These are phyloP conservation scores for Mesaphorura yosii DNA, from an alignment of 1,140 invertebrate species.

Conservation along the genomic window DNA sequence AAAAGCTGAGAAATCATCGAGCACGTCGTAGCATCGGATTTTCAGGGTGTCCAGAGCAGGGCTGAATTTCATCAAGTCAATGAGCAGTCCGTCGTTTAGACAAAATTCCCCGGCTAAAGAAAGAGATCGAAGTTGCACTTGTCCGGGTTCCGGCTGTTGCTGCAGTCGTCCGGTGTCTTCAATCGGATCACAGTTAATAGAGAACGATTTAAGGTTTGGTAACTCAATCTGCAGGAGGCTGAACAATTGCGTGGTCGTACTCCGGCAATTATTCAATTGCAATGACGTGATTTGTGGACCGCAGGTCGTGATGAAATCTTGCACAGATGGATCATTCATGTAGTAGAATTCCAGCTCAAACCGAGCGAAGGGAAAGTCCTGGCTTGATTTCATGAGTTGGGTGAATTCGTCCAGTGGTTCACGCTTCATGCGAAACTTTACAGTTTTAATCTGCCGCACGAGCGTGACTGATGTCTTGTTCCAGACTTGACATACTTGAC, in stretches of 20 bases:
- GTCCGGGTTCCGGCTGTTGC: background rate
- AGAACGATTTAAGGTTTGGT: background rate
- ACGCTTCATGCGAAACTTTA: background rate
- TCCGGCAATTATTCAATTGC: background rate
- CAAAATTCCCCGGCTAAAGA: background rate
- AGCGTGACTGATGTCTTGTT: background rate
- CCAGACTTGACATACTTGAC: background rate
- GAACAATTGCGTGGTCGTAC: background rate
- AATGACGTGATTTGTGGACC: background rate
- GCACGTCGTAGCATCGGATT: background rate
- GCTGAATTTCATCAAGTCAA: background rate
- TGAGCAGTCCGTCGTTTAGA: background rate
- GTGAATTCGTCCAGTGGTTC: background rate
- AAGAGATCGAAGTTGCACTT: background rate
- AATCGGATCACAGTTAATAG: slow-evolving; percentile 1
- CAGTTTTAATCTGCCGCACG: background rate
- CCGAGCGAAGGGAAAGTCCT: background rate
- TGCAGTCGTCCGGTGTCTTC: background rate
- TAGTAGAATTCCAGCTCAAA: slow-evolving; percentile 1
- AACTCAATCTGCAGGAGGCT: background rate
- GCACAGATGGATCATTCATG: background rate
- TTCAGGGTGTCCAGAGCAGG: background rate
- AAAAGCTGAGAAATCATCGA: background rate
- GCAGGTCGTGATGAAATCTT: background rate
- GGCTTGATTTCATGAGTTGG: background rate